Conservation (phyloP, 2,797 vertebrate genomes). For the Salarias fasciatus region DNA sequence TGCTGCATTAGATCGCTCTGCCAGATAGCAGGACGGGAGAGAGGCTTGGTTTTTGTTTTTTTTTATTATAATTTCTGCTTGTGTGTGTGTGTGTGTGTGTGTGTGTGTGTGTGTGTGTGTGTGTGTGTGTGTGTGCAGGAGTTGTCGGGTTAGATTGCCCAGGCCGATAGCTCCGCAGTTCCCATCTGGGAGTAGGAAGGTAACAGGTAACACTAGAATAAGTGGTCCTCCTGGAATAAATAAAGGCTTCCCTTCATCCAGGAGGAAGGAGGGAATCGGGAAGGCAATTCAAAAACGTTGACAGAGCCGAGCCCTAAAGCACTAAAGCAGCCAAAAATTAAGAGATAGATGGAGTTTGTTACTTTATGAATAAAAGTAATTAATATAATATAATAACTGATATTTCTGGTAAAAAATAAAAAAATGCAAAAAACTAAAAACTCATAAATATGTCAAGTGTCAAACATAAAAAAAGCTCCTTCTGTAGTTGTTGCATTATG, state of each 20-base stretch:
- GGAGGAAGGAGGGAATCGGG: slow-evolving; percentile 47
- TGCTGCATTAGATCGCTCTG: slow-evolving; percentile 73
- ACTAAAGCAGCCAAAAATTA: background rate
- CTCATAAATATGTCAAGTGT: too few relatives aligned
- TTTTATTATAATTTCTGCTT: slow-evolving; percentile 6
- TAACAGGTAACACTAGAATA: slow-evolving; percentile 82
- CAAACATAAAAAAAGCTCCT: too few relatives aligned
- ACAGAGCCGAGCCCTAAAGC: slow-evolving; percentile 15
- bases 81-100: slow-evolving; percentile 22
- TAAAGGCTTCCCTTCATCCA: slow-evolving; percentile 65
- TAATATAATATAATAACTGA: too few relatives aligned
- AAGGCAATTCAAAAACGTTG: slow-evolving; percentile 59
- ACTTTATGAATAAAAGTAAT: too few relatives aligned
- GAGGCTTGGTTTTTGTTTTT: slow-evolving; percentile 3
- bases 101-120: slow-evolving; percentile 17
- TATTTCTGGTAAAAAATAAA: too few relatives aligned
- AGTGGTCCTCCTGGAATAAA: slow-evolving; percentile 80
- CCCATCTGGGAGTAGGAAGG: slow-evolving; percentile 80
- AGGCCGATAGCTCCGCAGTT: slow-evolving; percentile 73
- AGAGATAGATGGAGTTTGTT: too few relatives aligned
- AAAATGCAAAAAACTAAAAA: too few relatives aligned
- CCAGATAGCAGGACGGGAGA: slow-evolving; percentile 56
- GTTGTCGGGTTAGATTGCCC: slow-evolving; percentile 82
- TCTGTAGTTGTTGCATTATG: too few relatives aligned
- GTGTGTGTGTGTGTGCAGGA: slow-evolving; percentile 9